phyloP scores from a whole-genome alignment of 1,140 invertebrate species.

The Drusus annulatus region DNA sequence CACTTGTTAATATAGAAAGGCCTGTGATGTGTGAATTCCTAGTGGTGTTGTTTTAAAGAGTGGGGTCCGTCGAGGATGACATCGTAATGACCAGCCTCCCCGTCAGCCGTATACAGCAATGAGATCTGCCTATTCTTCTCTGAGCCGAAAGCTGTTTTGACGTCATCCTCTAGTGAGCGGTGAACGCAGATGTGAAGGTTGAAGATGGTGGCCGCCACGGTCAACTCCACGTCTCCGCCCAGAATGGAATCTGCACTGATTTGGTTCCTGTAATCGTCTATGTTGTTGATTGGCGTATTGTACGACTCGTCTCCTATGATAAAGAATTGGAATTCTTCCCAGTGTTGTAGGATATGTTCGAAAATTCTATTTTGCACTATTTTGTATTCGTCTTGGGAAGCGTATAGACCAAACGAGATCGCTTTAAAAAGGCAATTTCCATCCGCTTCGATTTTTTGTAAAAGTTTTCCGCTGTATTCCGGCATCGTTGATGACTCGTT shows the following conservation, averaged over 20 bases:
- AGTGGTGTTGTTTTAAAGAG: too few relatives aligned
- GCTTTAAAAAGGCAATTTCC: background rate
- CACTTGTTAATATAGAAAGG: too few relatives aligned
- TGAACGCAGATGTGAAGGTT: background rate
- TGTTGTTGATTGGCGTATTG: background rate
- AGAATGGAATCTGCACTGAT: background rate
- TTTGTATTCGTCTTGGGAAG: background rate
- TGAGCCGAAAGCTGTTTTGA: background rate
- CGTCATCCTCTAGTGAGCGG: background rate
- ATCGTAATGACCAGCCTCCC: background rate
- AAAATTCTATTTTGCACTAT: background rate
- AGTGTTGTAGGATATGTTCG: background rate
- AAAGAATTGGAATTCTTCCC: conserved; percentile 4
- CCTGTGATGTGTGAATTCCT: too few relatives aligned
- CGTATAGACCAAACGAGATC: background rate
- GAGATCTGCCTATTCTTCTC: background rate
- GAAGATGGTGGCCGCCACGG: background rate
- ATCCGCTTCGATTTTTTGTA: background rate
- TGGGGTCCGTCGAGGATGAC: background rate
- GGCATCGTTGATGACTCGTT: too few relatives aligned
- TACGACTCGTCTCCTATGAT: background rate
- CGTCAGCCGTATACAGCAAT: background rate
- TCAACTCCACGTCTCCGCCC: background rate
- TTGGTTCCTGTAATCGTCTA: conserved; percentile 1
- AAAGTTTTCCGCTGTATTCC: too few relatives aligned